A percentile compares a stretch with the other conserved stretches of the same genome.
Conservation (phyloP, 2,888 invertebrate genomes). For the Calliphora vomitoria region DNA sequence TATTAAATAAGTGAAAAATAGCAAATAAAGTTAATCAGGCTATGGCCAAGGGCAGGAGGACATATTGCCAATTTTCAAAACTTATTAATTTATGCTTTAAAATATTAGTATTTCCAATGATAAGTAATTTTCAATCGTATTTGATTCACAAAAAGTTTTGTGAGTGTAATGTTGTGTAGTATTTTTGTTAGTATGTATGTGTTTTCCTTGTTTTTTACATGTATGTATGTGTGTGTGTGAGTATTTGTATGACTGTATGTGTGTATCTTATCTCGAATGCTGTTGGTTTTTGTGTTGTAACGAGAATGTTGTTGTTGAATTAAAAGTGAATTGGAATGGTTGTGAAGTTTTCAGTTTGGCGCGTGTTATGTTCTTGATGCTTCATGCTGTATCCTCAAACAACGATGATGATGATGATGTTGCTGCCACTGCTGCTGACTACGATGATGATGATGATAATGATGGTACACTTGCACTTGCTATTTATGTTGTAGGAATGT, state of each 20-base stretch:
- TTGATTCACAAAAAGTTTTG: too few relatives aligned
- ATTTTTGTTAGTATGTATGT: slow-evolving; percentile 1
- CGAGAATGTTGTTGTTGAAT: slow-evolving; percentile 47
- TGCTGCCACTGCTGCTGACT: slow-evolving; percentile 44
- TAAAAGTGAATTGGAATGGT: slow-evolving; percentile 50
- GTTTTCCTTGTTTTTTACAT: slow-evolving; percentile 15
- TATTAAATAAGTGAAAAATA: too few relatives aligned
- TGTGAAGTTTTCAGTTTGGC: slow-evolving; percentile 60
- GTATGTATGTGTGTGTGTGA: neutral
- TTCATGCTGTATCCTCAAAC: slow-evolving; percentile 51
- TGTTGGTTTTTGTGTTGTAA: slow-evolving; percentile 44
- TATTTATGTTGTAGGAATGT: slow-evolving; percentile 47
- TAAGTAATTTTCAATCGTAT: too few relatives aligned
- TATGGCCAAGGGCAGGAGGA: too few relatives aligned
- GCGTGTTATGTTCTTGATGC: slow-evolving; percentile 70
- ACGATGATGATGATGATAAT: slow-evolving; percentile 18
- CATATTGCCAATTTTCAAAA: neutral
- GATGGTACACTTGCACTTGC: slow-evolving; percentile 71
- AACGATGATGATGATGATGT: slow-evolving; percentile 29
- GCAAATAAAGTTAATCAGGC: too few relatives aligned
- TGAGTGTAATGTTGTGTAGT: slow-evolving; percentile 20
- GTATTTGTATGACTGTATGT: neutral
- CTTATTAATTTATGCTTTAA: neutral
- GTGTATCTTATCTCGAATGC: slow-evolving; percentile 48
- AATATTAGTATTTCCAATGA: too few relatives aligned